Evolutionary conservation across 2,113 vertebrate genomes (phyloP).

Genomic region (Astatoreochromis straeleni): DNA sequence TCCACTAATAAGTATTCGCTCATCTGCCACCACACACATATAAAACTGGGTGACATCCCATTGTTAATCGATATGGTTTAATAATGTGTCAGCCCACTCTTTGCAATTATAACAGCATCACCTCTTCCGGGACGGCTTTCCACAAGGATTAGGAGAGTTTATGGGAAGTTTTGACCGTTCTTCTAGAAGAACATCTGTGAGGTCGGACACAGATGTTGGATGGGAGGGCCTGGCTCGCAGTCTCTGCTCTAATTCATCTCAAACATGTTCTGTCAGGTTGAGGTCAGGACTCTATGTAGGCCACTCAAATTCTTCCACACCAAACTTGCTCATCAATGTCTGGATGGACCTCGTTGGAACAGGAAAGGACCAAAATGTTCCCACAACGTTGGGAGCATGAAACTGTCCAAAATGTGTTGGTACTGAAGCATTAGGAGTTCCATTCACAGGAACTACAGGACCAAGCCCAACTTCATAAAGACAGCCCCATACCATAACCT

Average conservation of each 20-base stretch:
- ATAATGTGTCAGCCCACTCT: not conserved
- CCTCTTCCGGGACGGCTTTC: fast-evolving
- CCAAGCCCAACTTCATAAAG: not conserved
- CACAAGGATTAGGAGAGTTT: not conserved
- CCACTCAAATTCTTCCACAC: not conserved
- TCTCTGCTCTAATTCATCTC: not conserved
- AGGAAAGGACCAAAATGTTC: not conserved
- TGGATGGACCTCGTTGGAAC: not conserved
- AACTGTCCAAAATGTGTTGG: fast-evolving
- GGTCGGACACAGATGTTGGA: not conserved
- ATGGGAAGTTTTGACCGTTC: fast-evolving
- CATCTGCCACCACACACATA: not conserved
- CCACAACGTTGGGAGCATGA: not conserved
- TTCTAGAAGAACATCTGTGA: not conserved
- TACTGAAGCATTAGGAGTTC: not conserved
- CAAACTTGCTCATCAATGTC: not conserved
- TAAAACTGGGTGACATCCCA: not conserved
- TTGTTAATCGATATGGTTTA: not conserved
- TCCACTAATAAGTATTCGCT: not conserved
- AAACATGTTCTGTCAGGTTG: not conserved
- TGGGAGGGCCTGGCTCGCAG: fast-evolving
- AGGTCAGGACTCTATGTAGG: not conserved
- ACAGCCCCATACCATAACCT: not conserved
- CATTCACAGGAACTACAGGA: not conserved
- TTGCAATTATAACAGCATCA: not conserved